Conservation (phyloP, 2,797 vertebrate species). For the Streptopelia turtur region DNA sequence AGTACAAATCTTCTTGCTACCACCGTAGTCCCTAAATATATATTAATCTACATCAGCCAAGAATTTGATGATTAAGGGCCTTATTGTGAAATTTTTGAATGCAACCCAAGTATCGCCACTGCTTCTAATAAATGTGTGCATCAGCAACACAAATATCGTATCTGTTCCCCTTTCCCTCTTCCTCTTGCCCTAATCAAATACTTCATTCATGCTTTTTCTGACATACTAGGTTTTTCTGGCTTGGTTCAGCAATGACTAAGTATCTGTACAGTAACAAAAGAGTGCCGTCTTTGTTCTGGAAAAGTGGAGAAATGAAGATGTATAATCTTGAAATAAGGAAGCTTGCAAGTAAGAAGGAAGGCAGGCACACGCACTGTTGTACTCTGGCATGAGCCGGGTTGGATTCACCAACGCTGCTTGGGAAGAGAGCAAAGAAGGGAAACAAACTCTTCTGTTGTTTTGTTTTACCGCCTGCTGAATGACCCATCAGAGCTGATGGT, state of each 20-base stretch:
- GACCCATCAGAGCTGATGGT: neutral
- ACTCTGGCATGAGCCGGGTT: neutral
- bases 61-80: neutral
- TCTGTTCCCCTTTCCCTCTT: neutral
- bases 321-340: conserved; percentile 21
- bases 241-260: conserved; percentile 22
- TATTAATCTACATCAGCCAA: neutral
- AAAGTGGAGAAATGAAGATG: conserved; percentile 29
- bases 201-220: conserved; percentile 52
- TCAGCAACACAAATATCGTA: neutral
- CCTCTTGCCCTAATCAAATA: conserved; percentile 39
- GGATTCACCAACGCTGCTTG: neutral
- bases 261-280: conserved; percentile 38
- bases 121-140: neutral
- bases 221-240: conserved; percentile 21
- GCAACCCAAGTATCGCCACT: neutral
- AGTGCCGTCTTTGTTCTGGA: conserved; percentile 50
- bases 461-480: neutral
- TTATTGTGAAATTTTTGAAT: neutral
- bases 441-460: neutral
- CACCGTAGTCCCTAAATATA: neutral
- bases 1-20: neutral
- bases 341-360: neutral
- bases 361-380: neutral
- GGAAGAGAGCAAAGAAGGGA: neutral